Percentiles rank a stretch among this genome's conserved stretches.
These are phyloP conservation scores for Apaloderma vittatum DNA, from an alignment of 2,113 vertebrate genomes.

Conservation along the genomic window DNA sequence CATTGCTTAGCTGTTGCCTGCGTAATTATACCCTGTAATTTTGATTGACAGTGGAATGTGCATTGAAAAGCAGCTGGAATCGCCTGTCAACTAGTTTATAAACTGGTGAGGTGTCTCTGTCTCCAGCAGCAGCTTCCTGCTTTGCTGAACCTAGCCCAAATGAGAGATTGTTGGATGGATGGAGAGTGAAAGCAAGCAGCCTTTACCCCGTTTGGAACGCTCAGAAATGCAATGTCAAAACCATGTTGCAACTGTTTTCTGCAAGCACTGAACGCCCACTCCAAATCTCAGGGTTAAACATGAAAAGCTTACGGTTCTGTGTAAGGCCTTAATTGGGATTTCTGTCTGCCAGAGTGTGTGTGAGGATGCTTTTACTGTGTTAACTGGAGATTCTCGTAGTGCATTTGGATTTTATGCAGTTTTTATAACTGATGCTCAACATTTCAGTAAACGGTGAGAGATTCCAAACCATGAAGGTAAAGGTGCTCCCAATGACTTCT, in stretches of 20 bases:
- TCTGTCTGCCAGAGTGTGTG: neutral
- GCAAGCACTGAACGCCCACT: neutral
- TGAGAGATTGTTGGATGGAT: neutral
- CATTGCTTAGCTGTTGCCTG: slow-evolving; percentile 46
- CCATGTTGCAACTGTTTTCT: neutral
- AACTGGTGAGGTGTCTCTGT: neutral
- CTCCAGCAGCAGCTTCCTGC: neutral
- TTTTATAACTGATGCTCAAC: neutral
- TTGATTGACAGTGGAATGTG: slow-evolving; percentile 31
- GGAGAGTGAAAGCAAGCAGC: neutral
- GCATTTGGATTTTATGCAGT: neutral
- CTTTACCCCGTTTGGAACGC: neutral
- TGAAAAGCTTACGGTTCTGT: neutral
- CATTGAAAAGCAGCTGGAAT: slow-evolving; percentile 32
- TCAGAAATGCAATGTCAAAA: neutral
- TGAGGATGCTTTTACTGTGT: slow-evolving; percentile 2
- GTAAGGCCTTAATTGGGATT: slow-evolving; percentile 23
- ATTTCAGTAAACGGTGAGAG: neutral
- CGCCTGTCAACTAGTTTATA: neutral
- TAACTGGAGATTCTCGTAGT: neutral
- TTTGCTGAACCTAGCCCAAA: neutral
- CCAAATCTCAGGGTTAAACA: neutral
- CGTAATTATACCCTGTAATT: slow-evolving; percentile 60
- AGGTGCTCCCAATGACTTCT: neutral
- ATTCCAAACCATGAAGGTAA: neutral